Conservation (phyloP, 1,140 invertebrate genomes). For the Matsumurasca onukii region DNA sequence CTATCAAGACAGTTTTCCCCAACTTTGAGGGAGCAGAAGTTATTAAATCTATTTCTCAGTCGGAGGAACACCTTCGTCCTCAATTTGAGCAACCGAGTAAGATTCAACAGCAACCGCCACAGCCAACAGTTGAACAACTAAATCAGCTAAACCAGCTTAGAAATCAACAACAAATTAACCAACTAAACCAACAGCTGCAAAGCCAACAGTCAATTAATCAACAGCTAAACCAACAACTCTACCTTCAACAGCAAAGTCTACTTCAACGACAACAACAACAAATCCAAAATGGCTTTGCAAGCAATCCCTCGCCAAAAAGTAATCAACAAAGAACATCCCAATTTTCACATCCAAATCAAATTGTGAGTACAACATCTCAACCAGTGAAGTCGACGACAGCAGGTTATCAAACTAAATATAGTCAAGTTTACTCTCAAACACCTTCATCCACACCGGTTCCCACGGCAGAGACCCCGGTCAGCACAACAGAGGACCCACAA, state of each 20-base stretch:
- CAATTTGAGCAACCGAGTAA: neutral
- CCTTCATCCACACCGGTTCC: slow-evolving; percentile 40
- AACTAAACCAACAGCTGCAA: slow-evolving; percentile 33
- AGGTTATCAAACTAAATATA: slow-evolving; percentile 33
- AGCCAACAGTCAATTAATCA: slow-evolving; percentile 37
- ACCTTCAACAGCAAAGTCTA: slow-evolving; percentile 40
- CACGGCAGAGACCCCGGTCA: slow-evolving; percentile 23
- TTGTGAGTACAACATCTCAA: slow-evolving; percentile 16
- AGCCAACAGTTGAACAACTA: slow-evolving; percentile 23
- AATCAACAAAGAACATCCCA: slow-evolving; percentile 19
- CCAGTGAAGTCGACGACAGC: slow-evolving; percentile 33
- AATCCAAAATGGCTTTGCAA: slow-evolving; percentile 46
- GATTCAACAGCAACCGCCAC: slow-evolving; percentile 15
- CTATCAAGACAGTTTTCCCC: neutral
- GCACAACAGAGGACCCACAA: slow-evolving; percentile 30
- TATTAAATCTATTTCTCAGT: slow-evolving; percentile 36
- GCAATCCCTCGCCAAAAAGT: slow-evolving; percentile 37
- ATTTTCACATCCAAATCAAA: slow-evolving; percentile 28
- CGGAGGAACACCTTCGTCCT: slow-evolving; percentile 37
- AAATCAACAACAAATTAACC: slow-evolving; percentile 45
- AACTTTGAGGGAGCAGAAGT: slow-evolving; percentile 34
- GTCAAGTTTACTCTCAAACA: slow-evolving; percentile 20
- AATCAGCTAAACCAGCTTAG: slow-evolving; percentile 34
- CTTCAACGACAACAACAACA: slow-evolving; percentile 53
- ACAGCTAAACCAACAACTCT: slow-evolving; percentile 44